Evolutionary conservation across 2,113 vertebrate genomes (phyloP).

Genomic region (Ranitomeya imitator): DNA sequence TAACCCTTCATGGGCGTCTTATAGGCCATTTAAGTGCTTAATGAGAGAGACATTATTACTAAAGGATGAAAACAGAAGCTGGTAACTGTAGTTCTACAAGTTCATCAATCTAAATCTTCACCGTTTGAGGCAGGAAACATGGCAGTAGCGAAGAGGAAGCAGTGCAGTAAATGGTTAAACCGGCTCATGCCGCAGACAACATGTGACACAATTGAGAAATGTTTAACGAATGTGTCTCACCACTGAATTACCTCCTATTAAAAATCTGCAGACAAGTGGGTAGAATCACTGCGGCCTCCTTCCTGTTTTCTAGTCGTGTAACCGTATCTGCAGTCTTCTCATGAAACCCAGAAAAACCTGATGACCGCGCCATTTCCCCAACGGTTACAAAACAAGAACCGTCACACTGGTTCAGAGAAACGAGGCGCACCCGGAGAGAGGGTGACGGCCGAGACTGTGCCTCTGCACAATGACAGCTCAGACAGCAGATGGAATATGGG

Average conservation of each 20-base stretch:
- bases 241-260: constrained; percentile 52
- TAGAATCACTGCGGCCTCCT: constrained; percentile 21
- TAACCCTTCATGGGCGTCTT: too few relatives aligned
- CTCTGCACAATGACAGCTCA: background rate
- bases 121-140: background rate
- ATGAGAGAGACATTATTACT: background rate
- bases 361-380: constrained; percentile 12
- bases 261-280: constrained; percentile 52
- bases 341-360: background rate
- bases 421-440: background rate
- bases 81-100: background rate
- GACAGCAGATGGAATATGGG: too few relatives aligned
- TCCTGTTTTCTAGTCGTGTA: constrained; percentile 32
- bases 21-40: too few relatives aligned
- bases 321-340: background rate
- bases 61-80: background rate
- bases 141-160: background rate
- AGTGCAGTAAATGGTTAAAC: constrained; percentile 32
- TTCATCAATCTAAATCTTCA: background rate
- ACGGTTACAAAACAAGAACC: background rate
- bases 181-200: constrained; percentile 42
- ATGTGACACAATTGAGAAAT: constrained; percentile 55
- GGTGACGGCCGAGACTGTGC: background rate
- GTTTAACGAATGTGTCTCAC: constrained; percentile 52
- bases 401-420: background rate